A percentile compares a stretch with the other conserved stretches of the same genome.
Conservation (phyloP, 2,113 vertebrate genomes). For the Hydrochoerus hydrochaeris region DNA sequence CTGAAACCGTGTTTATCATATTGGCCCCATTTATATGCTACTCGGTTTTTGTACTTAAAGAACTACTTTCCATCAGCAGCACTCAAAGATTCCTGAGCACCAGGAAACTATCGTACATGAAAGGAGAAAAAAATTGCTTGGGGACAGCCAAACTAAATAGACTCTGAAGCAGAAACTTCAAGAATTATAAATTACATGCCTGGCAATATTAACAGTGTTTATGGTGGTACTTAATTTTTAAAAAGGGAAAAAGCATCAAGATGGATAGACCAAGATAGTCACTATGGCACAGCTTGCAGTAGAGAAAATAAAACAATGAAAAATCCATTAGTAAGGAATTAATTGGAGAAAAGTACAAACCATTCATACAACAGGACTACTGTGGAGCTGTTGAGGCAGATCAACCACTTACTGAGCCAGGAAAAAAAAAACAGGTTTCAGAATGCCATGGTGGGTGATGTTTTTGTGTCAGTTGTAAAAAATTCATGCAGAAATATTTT, state of each 20-base stretch:
- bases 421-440: not conserved
- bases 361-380: not conserved
- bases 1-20: not conserved
- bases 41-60: not conserved
- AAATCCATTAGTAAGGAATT: not conserved
- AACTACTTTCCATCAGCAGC: not conserved
- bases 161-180: not conserved
- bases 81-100: not conserved
- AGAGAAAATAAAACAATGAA: constrained; percentile 47
- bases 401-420: not conserved
- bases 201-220: constrained; percentile 2
- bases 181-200: constrained; percentile 28
- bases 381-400: not conserved
- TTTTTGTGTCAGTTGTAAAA: not conserved
- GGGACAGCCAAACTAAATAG: constrained; percentile 27
- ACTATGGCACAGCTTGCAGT: not conserved
- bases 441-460: not conserved
- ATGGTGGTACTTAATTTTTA: not conserved
- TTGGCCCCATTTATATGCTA: not conserved
- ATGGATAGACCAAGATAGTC: not conserved
- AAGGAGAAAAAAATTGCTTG: not conserved
- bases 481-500: not conserved
- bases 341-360: not conserved
- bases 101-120: not conserved
- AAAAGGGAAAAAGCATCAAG: not conserved